These are phyloP conservation scores for Heliangelus exortis DNA, from an alignment of 2,797 vertebrate genomes.

Conservation along the genomic window DNA sequence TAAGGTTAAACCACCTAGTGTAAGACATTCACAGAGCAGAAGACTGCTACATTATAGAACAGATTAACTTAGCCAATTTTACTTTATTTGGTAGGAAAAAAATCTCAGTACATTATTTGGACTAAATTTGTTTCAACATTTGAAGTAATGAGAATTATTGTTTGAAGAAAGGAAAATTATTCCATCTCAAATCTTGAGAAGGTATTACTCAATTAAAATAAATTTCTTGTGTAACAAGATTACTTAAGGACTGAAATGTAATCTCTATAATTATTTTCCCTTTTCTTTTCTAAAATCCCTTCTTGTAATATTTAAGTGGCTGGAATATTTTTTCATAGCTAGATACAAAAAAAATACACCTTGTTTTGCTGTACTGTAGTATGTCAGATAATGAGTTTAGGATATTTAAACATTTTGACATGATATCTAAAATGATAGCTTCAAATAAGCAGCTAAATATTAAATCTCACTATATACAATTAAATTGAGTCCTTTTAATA, in stretches of 20 bases:
- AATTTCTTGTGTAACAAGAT: slow-evolving; percentile 20
- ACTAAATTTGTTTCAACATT: not conserved
- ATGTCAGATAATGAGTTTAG: not conserved
- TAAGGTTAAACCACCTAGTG: not conserved
- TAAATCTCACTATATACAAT: not conserved
- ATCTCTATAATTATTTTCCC: slow-evolving; percentile 34
- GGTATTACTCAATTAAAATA: not conserved
- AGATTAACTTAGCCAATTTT: not conserved
- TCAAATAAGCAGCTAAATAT: not conserved
- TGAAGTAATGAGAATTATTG: not conserved
- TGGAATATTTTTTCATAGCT: not conserved
- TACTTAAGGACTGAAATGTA: not conserved
- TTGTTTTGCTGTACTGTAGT: not conserved
- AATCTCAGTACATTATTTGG: not conserved
- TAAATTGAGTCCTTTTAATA: not conserved
- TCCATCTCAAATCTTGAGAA: not conserved
- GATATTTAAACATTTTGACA: not conserved
- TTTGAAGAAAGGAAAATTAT: slow-evolving; percentile 7
- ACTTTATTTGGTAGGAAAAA: not conserved
- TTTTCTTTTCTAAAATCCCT: not conserved
- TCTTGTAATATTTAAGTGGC: slow-evolving; percentile 3
- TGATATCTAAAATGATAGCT: not conserved
- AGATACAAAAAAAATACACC: not conserved
- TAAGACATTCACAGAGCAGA: not conserved
- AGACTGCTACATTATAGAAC: not conserved